A percentile compares a stretch with the other conserved stretches of the same genome.
These are phyloP conservation scores for Euglossa dilemma DNA, from an alignment of 1,140 invertebrate species.

Conservation along the genomic window DNA sequence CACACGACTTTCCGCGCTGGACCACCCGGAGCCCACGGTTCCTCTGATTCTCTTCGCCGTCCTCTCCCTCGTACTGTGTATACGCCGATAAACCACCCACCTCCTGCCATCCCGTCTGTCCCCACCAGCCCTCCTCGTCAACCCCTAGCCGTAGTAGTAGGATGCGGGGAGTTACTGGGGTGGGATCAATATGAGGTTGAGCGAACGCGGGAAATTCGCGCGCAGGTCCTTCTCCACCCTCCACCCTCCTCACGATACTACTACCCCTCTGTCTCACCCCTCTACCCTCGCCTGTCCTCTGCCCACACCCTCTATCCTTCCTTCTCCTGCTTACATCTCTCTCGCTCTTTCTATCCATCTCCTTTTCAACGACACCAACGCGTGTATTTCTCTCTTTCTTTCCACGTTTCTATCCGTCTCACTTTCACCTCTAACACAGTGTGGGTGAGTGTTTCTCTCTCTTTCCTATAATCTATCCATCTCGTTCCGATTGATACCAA, in stretches of 20 bases:
- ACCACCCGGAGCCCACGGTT: conserved; percentile 77
- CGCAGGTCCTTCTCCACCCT: conserved; percentile 79
- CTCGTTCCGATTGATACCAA: no score
- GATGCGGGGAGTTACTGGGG: conserved; percentile 71
- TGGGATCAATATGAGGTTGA: conserved; percentile 83
- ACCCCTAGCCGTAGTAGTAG: conserved; percentile 38
- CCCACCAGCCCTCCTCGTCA: not conserved
- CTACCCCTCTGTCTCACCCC: conserved; percentile 24
- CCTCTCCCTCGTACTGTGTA: conserved; percentile 51
- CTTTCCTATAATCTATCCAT: no score
- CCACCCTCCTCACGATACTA: conserved; percentile 55
- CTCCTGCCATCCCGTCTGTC: conserved; percentile 1
- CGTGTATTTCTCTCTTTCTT: no score
- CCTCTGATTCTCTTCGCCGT: conserved; percentile 74
- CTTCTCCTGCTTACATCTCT: not conserved
- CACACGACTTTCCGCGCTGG: conserved; percentile 63
- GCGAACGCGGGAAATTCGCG: conserved; percentile 82
- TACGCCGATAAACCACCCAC: conserved; percentile 63
- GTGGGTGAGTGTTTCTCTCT: no score
- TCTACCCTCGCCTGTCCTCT: conserved; percentile 24
- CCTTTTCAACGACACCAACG: no score
- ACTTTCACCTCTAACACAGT: no score
- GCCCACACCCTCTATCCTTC: conserved; percentile 21
- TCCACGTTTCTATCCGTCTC: no score
- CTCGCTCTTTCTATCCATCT: not conserved